Conservation (phyloP, 2,888 invertebrate genomes). For the Napeogenes sylphis region DNA sequence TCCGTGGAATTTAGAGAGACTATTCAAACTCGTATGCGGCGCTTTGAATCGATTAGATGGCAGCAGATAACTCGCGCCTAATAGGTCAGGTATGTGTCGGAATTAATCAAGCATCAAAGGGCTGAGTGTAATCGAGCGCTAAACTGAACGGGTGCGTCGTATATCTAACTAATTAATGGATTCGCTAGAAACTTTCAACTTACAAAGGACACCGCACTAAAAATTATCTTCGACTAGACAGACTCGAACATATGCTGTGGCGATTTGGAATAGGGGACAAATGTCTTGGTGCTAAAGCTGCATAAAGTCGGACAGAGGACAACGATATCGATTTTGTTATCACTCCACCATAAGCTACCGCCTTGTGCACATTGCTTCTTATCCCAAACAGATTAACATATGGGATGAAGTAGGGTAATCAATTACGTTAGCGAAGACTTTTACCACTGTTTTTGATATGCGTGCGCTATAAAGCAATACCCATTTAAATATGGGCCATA, state of each 20-base stretch:
- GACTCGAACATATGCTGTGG: slow-evolving; percentile 18
- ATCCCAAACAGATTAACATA: slow-evolving; percentile 7
- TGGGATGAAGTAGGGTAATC: slow-evolving; percentile 3
- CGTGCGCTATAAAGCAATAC: slow-evolving; percentile 60
- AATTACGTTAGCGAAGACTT: slow-evolving; percentile 6
- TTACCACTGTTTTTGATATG: slow-evolving; percentile 10
- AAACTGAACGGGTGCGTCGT: slow-evolving; percentile 65
- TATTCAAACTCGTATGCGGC: slow-evolving; percentile 64
- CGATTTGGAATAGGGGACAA: slow-evolving; percentile 6
- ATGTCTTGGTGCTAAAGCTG: slow-evolving; percentile 1
- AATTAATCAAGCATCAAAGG: slow-evolving; percentile 76
- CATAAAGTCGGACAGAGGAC: neutral
- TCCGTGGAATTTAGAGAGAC: slow-evolving; percentile 63
- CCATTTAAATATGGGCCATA: slow-evolving; percentile 65
- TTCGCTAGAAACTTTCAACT: slow-evolving; percentile 67
- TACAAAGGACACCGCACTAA: slow-evolving; percentile 67
- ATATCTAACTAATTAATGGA: slow-evolving; percentile 76
- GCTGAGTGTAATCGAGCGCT: slow-evolving; percentile 66
- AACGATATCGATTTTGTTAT: slow-evolving; percentile 3
- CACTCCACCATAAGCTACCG: slow-evolving; percentile 1
- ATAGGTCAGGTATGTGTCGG: slow-evolving; percentile 75
- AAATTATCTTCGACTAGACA: slow-evolving; percentile 33
- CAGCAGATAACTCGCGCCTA: slow-evolving; percentile 61
- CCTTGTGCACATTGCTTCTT: slow-evolving; percentile 2
- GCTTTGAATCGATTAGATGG: slow-evolving; percentile 73